These are phyloP conservation scores for Oceanites oceanicus DNA, from an alignment of 2,113 vertebrate genomes.

Conservation along the genomic window DNA sequence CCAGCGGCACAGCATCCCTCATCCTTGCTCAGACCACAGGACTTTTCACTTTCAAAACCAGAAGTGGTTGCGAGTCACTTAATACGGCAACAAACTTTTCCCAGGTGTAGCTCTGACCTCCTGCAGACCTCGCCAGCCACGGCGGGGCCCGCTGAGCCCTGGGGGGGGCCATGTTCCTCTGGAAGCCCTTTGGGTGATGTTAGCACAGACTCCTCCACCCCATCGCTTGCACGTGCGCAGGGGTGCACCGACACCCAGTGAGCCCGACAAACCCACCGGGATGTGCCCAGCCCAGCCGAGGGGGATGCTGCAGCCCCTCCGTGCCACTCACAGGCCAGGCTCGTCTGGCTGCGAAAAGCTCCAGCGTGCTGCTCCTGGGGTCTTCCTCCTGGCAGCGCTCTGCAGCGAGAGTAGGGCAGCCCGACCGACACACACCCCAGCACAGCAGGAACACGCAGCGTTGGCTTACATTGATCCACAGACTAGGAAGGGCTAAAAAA, in stretches of 20 bases:
- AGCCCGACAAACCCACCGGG: neutral
- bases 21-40: neutral
- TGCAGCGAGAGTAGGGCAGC: neutral
- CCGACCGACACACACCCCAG: neutral
- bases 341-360: neutral
- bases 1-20: neutral
- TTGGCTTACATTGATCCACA: fast-evolving
- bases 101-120: neutral
- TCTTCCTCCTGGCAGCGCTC: neutral
- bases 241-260: neutral
- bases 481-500: neutral
- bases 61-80: neutral
- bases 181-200: neutral
- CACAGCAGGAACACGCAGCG: neutral
- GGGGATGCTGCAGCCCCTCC: neutral
- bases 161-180: neutral
- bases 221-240: fast-evolving
- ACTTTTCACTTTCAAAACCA: neutral
- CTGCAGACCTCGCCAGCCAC: neutral
- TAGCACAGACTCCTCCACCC: neutral
- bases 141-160: neutral
- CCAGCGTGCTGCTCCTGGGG: neutral
- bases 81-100: fast-evolving
- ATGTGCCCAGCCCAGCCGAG: neutral
- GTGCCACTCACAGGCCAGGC: neutral